These are phyloP conservation scores for Halictus ligatus DNA, from an alignment of 2,888 invertebrate species.

Conservation along the genomic window DNA sequence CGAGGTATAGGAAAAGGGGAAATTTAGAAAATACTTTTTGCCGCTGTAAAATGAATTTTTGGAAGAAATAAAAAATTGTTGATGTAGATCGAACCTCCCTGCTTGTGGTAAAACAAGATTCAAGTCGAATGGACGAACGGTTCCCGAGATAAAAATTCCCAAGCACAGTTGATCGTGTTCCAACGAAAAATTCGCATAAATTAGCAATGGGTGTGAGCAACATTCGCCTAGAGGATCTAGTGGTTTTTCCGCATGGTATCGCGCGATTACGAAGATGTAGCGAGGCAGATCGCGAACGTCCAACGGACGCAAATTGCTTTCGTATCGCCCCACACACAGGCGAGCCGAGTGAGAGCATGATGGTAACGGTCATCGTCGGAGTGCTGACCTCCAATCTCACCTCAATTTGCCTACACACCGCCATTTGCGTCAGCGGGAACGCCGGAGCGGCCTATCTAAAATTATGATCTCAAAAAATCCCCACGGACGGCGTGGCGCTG, in stretches of 20 bases:
- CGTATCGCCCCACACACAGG: slow-evolving; percentile 75
- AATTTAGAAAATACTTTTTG: too few relatives aligned
- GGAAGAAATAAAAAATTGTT: not conserved
- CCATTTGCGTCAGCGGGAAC: slow-evolving; percentile 78
- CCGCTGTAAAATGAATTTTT: too few relatives aligned
- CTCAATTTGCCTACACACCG: slow-evolving; percentile 84
- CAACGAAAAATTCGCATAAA: not conserved
- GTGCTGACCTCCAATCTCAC: slow-evolving; percentile 84
- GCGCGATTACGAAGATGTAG: not conserved
- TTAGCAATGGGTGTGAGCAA: not conserved
- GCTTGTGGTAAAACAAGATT: not conserved
- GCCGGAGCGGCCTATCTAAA: slow-evolving; percentile 81
- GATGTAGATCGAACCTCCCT: too few relatives aligned
- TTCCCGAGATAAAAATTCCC: not conserved
- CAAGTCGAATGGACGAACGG: not conserved
- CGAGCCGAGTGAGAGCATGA: slow-evolving; percentile 61
- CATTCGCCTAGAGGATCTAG: not conserved
- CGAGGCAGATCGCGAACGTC: slow-evolving; percentile 10
- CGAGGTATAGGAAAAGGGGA: too few relatives aligned
- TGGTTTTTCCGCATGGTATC: not conserved
- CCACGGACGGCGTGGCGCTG: slow-evolving; percentile 55
- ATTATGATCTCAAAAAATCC: slow-evolving; percentile 83
- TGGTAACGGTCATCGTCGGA: slow-evolving; percentile 78
- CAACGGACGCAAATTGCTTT: slow-evolving; percentile 64
- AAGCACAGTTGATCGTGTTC: not conserved